These are phyloP conservation scores for Drosophila paramelanica DNA, from an alignment of 2,888 invertebrate genomes.

Conservation along the genomic window DNA sequence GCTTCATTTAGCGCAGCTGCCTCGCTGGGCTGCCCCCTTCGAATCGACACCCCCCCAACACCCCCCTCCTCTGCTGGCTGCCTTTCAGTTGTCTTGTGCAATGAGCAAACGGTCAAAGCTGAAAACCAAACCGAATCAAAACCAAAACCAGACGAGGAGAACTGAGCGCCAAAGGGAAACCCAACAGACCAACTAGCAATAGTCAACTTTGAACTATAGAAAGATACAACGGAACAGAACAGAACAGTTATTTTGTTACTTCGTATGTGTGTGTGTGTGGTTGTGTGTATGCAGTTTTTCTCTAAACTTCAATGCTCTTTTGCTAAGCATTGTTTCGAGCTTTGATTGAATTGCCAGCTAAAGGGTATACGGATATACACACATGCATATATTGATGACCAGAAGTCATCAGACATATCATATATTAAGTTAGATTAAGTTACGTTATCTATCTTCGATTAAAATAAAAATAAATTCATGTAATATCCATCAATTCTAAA, in stretches of 20 bases:
- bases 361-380: neutral
- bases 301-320: conserved; percentile 1
- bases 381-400: neutral
- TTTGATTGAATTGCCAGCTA: neutral
- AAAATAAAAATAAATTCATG: too few relatives aligned
- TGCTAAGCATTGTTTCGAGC: conserved; percentile 1
- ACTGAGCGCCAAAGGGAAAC: conserved; percentile 3
- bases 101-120: conserved; percentile 22
- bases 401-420: neutral
- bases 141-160: conserved; percentile 17
- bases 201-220: conserved; percentile 39
- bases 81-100: conserved; percentile 22
- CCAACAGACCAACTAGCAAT: conserved; percentile 34
- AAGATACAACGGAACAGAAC: neutral
- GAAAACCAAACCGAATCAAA: conserved; percentile 24
- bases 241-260: conserved; percentile 5
- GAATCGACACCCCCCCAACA: neutral
- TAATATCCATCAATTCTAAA: too few relatives aligned
- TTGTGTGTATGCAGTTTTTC: neutral
- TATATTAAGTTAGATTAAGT: too few relatives aligned
- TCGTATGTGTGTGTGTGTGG: neutral
- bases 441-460: too few relatives aligned
- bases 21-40: conserved; percentile 8
- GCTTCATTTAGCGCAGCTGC: conserved; percentile 55
- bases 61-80: neutral